Percentiles rank a stretch among this genome's conserved stretches.
phyloP scores from a whole-genome alignment of 1,140 invertebrate genomes.

The Trichomalopsis sarcophagae region DNA sequence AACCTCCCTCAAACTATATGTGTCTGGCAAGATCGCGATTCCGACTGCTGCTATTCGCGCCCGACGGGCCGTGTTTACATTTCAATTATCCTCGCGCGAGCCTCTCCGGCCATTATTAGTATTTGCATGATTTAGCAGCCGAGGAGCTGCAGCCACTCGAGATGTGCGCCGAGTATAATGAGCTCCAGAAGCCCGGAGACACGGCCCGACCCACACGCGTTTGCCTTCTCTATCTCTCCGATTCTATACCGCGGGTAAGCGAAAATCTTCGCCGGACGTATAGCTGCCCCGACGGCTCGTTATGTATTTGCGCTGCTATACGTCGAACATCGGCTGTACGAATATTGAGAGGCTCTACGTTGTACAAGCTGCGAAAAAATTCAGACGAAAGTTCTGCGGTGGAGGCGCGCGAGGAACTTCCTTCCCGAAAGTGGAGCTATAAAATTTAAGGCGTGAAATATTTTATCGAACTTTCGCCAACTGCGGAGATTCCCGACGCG shows the following conservation, averaged over 20 bases:
- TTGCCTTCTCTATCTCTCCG: background rate
- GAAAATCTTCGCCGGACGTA: background rate
- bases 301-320: too few relatives aligned
- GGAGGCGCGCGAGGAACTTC: too few relatives aligned
- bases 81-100: slow-evolving; percentile 44
- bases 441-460: slow-evolving; percentile 16
- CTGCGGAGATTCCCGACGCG: background rate
- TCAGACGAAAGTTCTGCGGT: background rate
- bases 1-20: background rate
- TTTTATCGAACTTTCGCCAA: slow-evolving; percentile 11
- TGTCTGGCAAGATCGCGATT: background rate
- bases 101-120: slow-evolving; percentile 41
- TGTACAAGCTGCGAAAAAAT: background rate
- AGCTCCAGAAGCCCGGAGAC: background rate
- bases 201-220: too few relatives aligned
- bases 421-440: background rate
- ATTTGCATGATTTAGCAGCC: slow-evolving; percentile 47
- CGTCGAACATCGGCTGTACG: too few relatives aligned
- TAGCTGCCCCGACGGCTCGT: too few relatives aligned
- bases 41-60: slow-evolving; percentile 27
- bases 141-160: slow-evolving; percentile 31
- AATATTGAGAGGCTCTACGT: too few relatives aligned
- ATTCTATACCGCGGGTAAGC: background rate
- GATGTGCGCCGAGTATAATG: background rate
- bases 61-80: slow-evolving; percentile 45